These are phyloP conservation scores for Phortica okadai DNA, from an alignment of 2,888 invertebrate species.

Conservation along the genomic window DNA sequence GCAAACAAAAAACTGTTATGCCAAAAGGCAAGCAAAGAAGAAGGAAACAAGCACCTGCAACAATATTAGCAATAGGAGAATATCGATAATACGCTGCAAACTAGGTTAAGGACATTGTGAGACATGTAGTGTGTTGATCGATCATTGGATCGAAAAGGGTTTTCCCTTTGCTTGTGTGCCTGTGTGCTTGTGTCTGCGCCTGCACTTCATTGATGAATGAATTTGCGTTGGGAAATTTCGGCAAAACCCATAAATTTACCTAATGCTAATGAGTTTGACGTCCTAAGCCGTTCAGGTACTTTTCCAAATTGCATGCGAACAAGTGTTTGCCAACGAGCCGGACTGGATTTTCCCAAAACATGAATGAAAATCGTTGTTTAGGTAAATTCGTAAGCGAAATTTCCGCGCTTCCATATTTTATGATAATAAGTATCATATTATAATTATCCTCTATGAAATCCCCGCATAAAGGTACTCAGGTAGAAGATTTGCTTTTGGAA, in stretches of 20 bases:
- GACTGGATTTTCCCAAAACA: conserved; percentile 48
- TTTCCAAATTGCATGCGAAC: conserved; percentile 47
- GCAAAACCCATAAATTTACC: conserved; percentile 41
- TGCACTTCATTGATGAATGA: conserved; percentile 55
- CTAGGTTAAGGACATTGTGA: not conserved
- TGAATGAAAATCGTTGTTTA: conserved; percentile 59
- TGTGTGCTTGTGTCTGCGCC: not conserved
- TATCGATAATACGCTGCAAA: not conserved
- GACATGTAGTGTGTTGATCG: not conserved
- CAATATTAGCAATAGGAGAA: conserved; percentile 49
- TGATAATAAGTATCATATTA: conserved; percentile 50
- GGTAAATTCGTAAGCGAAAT: conserved; percentile 39
- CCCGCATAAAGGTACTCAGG: not conserved
- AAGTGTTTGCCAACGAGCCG: conserved; percentile 54
- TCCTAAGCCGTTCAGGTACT: conserved; percentile 36
- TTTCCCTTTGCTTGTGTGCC: conserved; percentile 42
- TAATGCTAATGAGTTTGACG: conserved; percentile 64
- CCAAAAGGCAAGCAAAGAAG: conserved; percentile 7
- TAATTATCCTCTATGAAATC: conserved; percentile 26
- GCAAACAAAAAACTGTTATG: not conserved
- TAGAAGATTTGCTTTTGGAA: not conserved
- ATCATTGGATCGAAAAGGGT: conserved; percentile 45
- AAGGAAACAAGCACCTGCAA: conserved; percentile 58
- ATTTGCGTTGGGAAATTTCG: conserved; percentile 43
- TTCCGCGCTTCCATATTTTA: conserved; percentile 50